Base-by-base conservation (phyloP, 92 coral and sea anemone genomes). In the Ricordea florida region DNA sequence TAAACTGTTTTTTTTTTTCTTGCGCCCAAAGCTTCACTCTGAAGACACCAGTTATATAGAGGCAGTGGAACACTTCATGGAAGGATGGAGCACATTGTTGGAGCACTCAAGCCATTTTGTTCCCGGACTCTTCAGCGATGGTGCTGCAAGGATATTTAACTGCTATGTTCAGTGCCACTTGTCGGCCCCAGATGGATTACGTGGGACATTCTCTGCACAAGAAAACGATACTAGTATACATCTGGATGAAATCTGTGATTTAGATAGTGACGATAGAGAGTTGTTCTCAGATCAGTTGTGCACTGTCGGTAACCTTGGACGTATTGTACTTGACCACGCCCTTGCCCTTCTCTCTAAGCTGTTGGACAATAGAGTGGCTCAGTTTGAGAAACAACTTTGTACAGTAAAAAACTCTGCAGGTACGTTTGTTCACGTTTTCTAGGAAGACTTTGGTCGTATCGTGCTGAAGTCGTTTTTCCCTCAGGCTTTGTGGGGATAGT, bases 1-100 rank as follows among this genome's bases (percentile, higher is more conserved):
- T 1, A 44, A 44, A 3, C 51, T 15, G 27, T 5, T 18, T 55
- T 27, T 38, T 80, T 10, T 14, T 5, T 44, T 34, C 38, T 57
- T 41, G 26, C 80, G n/a, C n/a, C n/a, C n/a, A n/a, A n/a, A 94
- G 98, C 86, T 85, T 14, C 96, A 94, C 66, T 71, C 88, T 5
- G 98, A 94, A 64, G 98, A 94, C 85, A 94, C 97, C 46, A 84
- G 92, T 28, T 85, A 62, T 77, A 94, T 94, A 86, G 98, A 94
- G 49, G 98, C 98, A 11, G 96, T 94, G 24, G 98, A 94, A 38
- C 97, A 94, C 46, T 73, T 91, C 73, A 37, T 91, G 30, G 94
- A 88, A 15, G 93, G 94, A 21, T 94, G 98, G 98, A 89, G 90
- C 26, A 84, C 74, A 58, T 66, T 94, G 16, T 45, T 91, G 34